A percentile compares a stretch with the other conserved stretches of the same genome.
Conservation (phyloP, 1,140 invertebrate genomes). For the Bombus polaris region DNA sequence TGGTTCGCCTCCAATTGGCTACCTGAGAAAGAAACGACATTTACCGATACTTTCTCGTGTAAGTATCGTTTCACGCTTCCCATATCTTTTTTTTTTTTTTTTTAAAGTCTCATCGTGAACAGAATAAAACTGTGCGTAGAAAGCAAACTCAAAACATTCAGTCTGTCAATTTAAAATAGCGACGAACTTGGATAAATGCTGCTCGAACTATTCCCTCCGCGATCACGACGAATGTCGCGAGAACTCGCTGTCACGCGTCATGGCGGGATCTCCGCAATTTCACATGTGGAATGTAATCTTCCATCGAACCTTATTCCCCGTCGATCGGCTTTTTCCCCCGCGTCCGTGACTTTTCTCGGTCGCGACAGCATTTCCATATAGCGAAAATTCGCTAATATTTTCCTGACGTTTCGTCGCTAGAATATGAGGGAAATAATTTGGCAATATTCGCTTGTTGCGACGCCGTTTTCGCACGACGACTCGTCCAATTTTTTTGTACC, state of each 20-base stretch:
- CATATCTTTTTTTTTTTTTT: no score
- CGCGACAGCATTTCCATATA: neutral
- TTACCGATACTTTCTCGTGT: slow-evolving; percentile 25
- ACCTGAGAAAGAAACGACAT: slow-evolving; percentile 49
- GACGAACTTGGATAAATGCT: neutral
- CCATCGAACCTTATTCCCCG: neutral
- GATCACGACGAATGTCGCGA: neutral
- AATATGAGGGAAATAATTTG: neutral
- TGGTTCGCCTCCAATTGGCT: slow-evolving; percentile 34
- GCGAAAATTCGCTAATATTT: neutral
- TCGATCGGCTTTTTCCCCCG: neutral
- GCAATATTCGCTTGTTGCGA: neutral
- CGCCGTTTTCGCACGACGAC: neutral
- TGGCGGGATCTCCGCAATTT: slow-evolving; percentile 18
- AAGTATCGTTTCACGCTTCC: neutral
- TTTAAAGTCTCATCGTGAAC: neutral
- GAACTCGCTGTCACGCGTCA: slow-evolving; percentile 12
- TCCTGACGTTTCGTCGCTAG: neutral
- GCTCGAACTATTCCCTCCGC: neutral
- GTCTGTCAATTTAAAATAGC: neutral
- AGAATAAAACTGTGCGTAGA: neutral
- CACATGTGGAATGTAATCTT: slow-evolving; percentile 11
- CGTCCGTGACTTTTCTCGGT: no score
- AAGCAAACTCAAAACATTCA: no score
- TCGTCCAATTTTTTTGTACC: neutral